Evolutionary conservation across 2,797 vertebrate genomes (phyloP).

Genomic region (Loris lydekkerianus): DNA sequence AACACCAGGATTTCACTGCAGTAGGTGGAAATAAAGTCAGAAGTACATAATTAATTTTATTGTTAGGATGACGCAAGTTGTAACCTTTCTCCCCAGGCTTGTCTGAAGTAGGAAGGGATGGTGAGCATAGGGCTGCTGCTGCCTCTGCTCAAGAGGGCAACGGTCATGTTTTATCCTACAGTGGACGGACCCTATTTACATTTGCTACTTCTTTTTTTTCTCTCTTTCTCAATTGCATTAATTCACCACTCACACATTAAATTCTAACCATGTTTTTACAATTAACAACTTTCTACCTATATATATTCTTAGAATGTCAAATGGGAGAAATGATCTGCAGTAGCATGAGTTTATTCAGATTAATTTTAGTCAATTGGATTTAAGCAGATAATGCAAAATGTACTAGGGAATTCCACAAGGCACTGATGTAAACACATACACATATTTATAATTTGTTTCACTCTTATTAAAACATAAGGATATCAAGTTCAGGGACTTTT

Average conservation of each 20-base stretch:
- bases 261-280: background rate
- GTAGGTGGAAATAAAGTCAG: background rate
- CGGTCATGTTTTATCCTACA: background rate
- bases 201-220: background rate
- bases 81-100: background rate
- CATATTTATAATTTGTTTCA: background rate
- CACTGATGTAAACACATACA: background rate
- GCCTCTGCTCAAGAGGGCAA: background rate
- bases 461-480: background rate
- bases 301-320: background rate
- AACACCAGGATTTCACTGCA: background rate
- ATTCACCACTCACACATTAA: constrained; percentile 30
- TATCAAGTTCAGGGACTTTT: background rate
- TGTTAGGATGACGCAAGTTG: background rate
- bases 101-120: background rate
- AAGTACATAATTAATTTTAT: background rate
- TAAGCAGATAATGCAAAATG: constrained; percentile 9
- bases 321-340: background rate
- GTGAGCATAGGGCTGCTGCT: background rate
- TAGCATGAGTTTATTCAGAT: background rate
- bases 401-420: background rate
- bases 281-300: background rate
- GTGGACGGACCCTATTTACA: background rate
- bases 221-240: background rate
- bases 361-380: background rate